Percentiles rank a stretch among this genome's conserved stretches.
phyloP scores from a whole-genome alignment of 2,113 vertebrate genomes.

The Petaurus breviceps region DNA sequence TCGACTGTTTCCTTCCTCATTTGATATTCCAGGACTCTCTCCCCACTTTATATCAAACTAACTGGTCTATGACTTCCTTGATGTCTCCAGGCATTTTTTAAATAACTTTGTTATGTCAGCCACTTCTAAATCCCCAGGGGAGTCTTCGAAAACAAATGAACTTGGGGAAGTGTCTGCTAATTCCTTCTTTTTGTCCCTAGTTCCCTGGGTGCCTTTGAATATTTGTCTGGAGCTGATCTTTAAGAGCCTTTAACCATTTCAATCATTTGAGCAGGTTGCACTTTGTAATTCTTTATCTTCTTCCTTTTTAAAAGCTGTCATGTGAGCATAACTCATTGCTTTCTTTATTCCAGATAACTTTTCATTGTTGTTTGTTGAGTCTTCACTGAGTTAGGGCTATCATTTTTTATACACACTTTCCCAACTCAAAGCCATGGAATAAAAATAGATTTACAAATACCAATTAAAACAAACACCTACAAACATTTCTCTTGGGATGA shows the following conservation, averaged over 20 bases:
- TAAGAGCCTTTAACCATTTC: constrained; percentile 64
- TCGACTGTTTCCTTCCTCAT: constrained; percentile 68
- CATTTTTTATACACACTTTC: not conserved
- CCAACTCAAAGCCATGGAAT: not conserved
- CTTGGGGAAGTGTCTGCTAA: constrained; percentile 78
- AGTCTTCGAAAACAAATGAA: constrained; percentile 80
- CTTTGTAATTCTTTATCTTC: not conserved
- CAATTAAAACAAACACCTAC: constrained; percentile 44
- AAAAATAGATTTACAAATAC: constrained; percentile 56
- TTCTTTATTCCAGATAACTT: constrained; percentile 34
- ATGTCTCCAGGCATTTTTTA: constrained; percentile 78
- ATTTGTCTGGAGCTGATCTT: constrained; percentile 66
- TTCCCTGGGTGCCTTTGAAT: constrained; percentile 68
- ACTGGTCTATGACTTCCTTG: constrained; percentile 73
- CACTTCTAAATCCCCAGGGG: constrained; percentile 76
- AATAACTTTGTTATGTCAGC: constrained; percentile 72
- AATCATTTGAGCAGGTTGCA: constrained; percentile 37
- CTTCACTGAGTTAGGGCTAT: constrained; percentile 33
- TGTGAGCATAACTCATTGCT: constrained; percentile 51
- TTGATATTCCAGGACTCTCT: constrained; percentile 78
- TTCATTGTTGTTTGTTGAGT: constrained; percentile 40
- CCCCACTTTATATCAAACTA: constrained; percentile 70
- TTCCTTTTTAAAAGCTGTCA: constrained; percentile 45
- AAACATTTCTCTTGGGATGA: constrained; percentile 42
- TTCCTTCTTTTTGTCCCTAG: constrained; percentile 70